Conservation (phyloP, 2,797 vertebrate genomes). For the Austrolebias charrua region DNA sequence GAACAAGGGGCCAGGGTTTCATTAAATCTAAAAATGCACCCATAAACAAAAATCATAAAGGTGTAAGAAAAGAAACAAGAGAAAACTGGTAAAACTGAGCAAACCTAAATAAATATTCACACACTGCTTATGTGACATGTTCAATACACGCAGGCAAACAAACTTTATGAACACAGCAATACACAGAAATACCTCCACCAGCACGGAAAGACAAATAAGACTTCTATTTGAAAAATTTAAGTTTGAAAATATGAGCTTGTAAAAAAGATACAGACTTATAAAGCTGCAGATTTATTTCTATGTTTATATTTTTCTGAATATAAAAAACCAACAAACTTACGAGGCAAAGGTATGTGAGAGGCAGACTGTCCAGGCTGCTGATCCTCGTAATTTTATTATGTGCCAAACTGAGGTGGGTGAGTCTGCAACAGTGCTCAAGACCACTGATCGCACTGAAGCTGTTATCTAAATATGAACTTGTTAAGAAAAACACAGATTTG, state of each 20-base stretch:
- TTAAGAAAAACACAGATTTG: conserved; percentile 42
- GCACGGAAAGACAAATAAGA: not conserved
- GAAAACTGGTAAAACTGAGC: conserved; percentile 28
- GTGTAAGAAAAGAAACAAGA: conserved; percentile 5
- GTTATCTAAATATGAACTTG: conserved; percentile 78
- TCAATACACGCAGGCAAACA: conserved; percentile 2
- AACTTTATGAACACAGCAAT: not conserved
- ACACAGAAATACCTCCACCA: conserved; percentile 9
- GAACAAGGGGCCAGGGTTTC: conserved; percentile 53
- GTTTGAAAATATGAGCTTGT: not conserved
- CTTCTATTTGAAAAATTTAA: conserved; percentile 15
- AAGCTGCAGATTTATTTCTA: not conserved
- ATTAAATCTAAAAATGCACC: conserved; percentile 45
- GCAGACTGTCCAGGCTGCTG: conserved; percentile 77
- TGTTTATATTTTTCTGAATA: not conserved
- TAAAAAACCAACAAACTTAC: conserved; percentile 73
- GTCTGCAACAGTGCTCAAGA: conserved; percentile 80
- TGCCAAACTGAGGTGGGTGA: conserved; percentile 85
- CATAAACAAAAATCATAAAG: conserved; percentile 56
- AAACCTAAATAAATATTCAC: not conserved
- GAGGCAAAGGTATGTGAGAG: conserved; percentile 83
- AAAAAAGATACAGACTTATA: not conserved
- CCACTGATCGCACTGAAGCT: conserved; percentile 84
- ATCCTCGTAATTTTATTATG: conserved; percentile 85
- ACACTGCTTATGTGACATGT: conserved; percentile 1